Percentiles rank a stretch among this genome's conserved stretches.
Conservation (phyloP, 1,140 invertebrate genomes). For the Papilio machaon region DNA sequence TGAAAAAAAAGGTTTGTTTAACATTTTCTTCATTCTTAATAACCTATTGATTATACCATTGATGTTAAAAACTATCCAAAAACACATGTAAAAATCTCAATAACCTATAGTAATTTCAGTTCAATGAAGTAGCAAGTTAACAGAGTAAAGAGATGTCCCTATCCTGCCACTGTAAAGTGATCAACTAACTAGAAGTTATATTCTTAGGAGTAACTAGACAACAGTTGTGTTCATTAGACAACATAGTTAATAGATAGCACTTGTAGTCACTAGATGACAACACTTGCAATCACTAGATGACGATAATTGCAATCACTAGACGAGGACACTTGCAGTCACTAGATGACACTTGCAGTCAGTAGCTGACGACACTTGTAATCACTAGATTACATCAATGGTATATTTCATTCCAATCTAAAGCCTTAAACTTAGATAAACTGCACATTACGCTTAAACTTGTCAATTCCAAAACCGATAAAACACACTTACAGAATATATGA, state of each 20-base stretch:
- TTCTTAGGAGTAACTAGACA: background rate
- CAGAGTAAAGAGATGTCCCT: background rate
- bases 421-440: no score
- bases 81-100: background rate
- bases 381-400: background rate
- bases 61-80: no score
- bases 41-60: no score
- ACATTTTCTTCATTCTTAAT: no score
- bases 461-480: no score
- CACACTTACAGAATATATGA: no score
- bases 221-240: background rate
- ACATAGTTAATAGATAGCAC: no score
- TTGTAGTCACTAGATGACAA: no score
- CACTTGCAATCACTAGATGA: background rate
- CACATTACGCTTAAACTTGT: no score
- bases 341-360: background rate
- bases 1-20: no score
- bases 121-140: background rate
- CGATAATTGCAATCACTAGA: background rate
- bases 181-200: background rate
- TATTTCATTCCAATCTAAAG: background rate
- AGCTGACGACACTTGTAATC: background rate
- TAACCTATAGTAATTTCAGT: slow-evolving; percentile 1
- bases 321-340: background rate
- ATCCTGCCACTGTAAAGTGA: background rate